A percentile compares a stretch with the other conserved stretches of the same genome.
Evolutionary conservation across 2,113 vertebrate genomes (phyloP).

Genomic region (Callocephalon fimbriatum): DNA sequence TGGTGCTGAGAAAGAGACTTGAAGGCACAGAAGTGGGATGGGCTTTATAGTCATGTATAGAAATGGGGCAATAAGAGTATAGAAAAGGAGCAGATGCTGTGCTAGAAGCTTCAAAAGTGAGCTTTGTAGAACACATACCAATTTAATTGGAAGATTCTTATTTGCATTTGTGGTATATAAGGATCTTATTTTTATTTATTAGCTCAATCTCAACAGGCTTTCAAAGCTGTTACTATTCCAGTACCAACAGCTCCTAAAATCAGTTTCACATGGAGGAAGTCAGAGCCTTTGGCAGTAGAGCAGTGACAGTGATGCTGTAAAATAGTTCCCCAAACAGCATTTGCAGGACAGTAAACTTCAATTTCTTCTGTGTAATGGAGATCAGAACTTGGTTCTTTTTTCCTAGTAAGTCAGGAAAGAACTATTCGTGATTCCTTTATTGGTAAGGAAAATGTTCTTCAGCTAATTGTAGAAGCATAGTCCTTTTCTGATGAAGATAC

Average conservation of each 20-base stretch:
- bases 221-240: background rate
- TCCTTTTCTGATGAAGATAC: background rate
- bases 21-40: background rate
- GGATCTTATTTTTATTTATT: background rate
- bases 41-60: background rate
- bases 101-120: background rate
- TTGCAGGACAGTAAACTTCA: background rate
- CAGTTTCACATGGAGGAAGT: background rate
- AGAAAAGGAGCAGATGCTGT: background rate
- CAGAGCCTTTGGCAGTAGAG: background rate
- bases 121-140: background rate
- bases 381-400: background rate
- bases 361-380: background rate
- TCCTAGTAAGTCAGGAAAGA: background rate
- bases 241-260: background rate
- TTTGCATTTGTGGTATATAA: background rate
- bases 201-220: background rate
- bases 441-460: background rate
- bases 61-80: background rate
- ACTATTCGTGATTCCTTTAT: background rate
- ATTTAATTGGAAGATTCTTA: background rate
- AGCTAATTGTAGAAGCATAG: background rate
- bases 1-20: background rate
- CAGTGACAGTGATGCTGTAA: background rate
- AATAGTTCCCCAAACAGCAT: background rate